A percentile compares a stretch with the other conserved stretches of the same genome.
These are phyloP conservation scores for Phallusia fumigata DNA, from an alignment of 23 tunicate genomes.

Conservation along the genomic window DNA sequence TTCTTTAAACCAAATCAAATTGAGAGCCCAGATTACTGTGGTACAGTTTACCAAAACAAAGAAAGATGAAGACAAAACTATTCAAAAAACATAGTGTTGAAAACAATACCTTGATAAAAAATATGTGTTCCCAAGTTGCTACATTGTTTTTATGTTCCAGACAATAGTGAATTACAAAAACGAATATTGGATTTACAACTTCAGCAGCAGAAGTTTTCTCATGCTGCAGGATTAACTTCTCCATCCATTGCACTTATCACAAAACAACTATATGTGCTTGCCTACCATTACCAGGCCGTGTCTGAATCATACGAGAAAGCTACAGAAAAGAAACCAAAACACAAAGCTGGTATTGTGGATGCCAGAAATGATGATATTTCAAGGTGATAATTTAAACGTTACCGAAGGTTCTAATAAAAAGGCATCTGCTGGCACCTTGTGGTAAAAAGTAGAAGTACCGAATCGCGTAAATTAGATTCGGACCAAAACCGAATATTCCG, in stretches of 20 bases:
- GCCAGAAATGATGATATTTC: neutral
- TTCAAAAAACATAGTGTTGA: too few relatives aligned
- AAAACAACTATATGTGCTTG: conserved; percentile 14
- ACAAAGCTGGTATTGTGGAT: neutral
- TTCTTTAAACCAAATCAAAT: too few relatives aligned
- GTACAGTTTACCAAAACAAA: too few relatives aligned
- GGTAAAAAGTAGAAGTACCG: neutral
- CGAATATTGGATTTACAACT: neutral
- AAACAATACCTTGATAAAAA: too few relatives aligned
- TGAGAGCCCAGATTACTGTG: too few relatives aligned
- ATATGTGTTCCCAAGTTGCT: too few relatives aligned
- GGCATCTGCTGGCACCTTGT: neutral
- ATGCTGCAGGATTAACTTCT: conserved; percentile 11
- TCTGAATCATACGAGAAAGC: neutral
- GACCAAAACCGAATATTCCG: too few relatives aligned
- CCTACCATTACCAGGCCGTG: conserved; percentile 16
- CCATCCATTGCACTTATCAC: conserved; percentile 14
- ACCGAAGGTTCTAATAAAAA: too few relatives aligned
- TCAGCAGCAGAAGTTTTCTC: neutral
- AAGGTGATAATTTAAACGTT: neutral
- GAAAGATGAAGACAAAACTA: too few relatives aligned
- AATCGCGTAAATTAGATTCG: too few relatives aligned
- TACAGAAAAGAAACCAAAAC: neutral
- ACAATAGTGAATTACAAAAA: neutral
- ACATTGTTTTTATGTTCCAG: neutral